A percentile compares a stretch with the other conserved stretches of the same genome.
These are phyloP conservation scores for Zygaena filipendulae DNA, from an alignment of 2,888 invertebrate genomes.

Conservation along the genomic window DNA sequence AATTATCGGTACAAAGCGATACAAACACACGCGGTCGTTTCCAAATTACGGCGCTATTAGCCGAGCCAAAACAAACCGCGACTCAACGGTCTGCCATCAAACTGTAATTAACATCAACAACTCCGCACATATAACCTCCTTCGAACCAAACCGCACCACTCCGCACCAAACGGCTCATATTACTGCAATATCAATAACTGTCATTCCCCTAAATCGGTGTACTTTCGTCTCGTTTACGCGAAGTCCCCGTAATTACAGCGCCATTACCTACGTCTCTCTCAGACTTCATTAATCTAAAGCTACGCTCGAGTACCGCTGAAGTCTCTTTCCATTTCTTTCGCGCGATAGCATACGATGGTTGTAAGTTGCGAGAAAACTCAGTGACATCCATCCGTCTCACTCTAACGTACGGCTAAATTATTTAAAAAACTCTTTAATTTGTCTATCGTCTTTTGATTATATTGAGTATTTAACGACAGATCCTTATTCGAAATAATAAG, in stretches of 20 bases:
- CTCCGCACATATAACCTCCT: slow-evolving; percentile 32
- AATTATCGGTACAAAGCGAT: too few species aligned
- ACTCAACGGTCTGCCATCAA: slow-evolving; percentile 41
- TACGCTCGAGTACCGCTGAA: slow-evolving; percentile 28
- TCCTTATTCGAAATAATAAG: slow-evolving; percentile 42
- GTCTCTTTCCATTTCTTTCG: slow-evolving; percentile 53
- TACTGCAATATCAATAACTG: slow-evolving; percentile 62
- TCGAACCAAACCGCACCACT: slow-evolving; percentile 29
- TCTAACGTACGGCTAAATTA: slow-evolving; percentile 32
- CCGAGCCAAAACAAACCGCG: slow-evolving; percentile 13
- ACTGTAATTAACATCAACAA: slow-evolving; percentile 50
- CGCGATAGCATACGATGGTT: too few species aligned
- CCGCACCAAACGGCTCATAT: slow-evolving; percentile 41
- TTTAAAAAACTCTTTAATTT: too few species aligned
- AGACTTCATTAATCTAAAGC: slow-evolving; percentile 53
- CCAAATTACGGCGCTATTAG: slow-evolving; percentile 16
- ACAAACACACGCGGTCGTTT: too few species aligned
- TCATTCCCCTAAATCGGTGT: slow-evolving; percentile 57
- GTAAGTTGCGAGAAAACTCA: slow-evolving; percentile 29
- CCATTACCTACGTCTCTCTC: slow-evolving; percentile 57
- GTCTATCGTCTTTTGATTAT: too few species aligned
- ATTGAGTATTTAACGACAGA: too few species aligned
- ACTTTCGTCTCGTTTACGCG: slow-evolving; percentile 60
- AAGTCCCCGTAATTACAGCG: slow-evolving; percentile 49
- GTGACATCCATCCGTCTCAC: slow-evolving; percentile 34